phyloP scores from a whole-genome alignment of 2,888 invertebrate genomes.

The Ashinkailepas kermadecensis region DNA sequence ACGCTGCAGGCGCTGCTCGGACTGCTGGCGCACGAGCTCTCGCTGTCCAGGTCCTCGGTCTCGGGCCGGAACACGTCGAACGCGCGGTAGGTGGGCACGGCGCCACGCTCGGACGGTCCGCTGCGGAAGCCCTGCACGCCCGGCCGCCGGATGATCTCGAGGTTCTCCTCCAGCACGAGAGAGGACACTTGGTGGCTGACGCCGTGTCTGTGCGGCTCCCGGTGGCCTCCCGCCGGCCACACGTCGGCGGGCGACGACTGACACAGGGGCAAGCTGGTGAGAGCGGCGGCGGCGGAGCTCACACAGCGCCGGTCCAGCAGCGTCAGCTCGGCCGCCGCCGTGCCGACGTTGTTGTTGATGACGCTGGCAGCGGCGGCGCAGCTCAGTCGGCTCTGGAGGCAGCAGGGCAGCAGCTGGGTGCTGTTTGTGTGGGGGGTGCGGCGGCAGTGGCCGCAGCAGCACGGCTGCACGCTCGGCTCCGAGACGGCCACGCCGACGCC shows the following conservation, averaged over 20 bases:
- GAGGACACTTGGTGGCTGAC: conserved; percentile 33
- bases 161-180: conserved; percentile 33
- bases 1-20: conserved; percentile 61
- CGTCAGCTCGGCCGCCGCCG: background rate
- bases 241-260: background rate
- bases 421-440: background rate
- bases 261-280: background rate
- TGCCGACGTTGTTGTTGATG: conserved; percentile 2
- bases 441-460: background rate
- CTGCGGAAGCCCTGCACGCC: conserved; percentile 25
- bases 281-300: background rate
- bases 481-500: too few species aligned
- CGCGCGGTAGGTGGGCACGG: conserved; percentile 64
- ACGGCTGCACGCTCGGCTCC: too few species aligned
- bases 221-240: conserved; percentile 27
- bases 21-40: conserved; percentile 53
- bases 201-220: conserved; percentile 1
- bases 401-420: background rate
- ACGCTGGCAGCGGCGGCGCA: conserved; percentile 1
- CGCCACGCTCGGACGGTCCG: conserved; percentile 36
- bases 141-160: conserved; percentile 34
- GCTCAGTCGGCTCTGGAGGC: background rate
- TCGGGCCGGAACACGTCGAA: conserved; percentile 82
- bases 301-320: background rate
- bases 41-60: conserved; percentile 82